These are phyloP conservation scores for Schlechtendalia chinensis DNA, from an alignment of 1,140 invertebrate genomes.

Conservation along the genomic window DNA sequence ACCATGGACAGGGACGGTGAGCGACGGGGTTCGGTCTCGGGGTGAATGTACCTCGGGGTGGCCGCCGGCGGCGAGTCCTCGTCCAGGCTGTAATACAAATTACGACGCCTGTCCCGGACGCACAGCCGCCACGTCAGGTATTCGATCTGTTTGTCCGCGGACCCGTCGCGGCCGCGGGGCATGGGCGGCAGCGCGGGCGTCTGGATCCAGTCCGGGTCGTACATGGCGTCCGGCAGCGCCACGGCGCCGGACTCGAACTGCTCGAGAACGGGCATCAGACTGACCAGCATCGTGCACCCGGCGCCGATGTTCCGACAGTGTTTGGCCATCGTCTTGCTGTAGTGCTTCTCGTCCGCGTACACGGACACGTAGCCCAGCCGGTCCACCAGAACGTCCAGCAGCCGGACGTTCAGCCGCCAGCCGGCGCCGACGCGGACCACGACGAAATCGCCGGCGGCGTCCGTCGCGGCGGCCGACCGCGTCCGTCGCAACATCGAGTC, in stretches of 20 bases:
- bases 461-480: neutral
- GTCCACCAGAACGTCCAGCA: constrained; percentile 51
- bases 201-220: constrained; percentile 51
- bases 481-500: constrained; percentile 5
- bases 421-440: constrained; percentile 50
- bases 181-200: constrained; percentile 49
- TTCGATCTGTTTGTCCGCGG: constrained; percentile 51
- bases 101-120: constrained; percentile 51
- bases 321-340: constrained; percentile 32
- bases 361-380: constrained; percentile 52
- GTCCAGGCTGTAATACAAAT: constrained; percentile 51
- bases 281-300: constrained; percentile 48
- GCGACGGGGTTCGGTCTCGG: too few relatives aligned
- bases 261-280: constrained; percentile 51
- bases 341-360: constrained; percentile 47
- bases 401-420: constrained; percentile 44
- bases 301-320: constrained; percentile 47
- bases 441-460: constrained; percentile 21
- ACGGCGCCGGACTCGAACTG: constrained; percentile 41
- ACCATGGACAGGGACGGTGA: too few relatives aligned
- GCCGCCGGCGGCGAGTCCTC: constrained; percentile 20
- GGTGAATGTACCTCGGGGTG: constrained; percentile 2
- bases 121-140: constrained; percentile 51
- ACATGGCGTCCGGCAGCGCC: constrained; percentile 25
- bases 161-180: neutral